Evolutionary conservation across 2,888 invertebrate genomes (phyloP).

Genomic region (Hyles lineata): DNA sequence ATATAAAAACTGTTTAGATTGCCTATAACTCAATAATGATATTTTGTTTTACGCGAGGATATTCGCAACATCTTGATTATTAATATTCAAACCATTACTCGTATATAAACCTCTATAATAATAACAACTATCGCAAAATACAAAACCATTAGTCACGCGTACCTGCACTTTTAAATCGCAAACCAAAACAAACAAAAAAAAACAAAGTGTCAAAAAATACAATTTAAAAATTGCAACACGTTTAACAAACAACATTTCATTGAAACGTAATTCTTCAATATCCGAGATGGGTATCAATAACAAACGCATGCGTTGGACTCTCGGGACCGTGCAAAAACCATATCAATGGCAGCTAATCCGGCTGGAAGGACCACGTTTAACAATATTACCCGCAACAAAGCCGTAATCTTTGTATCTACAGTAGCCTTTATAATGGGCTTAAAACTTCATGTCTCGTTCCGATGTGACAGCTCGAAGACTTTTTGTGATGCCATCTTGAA

Average conservation of each 20-base stretch:
- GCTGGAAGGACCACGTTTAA: slow-evolving; percentile 41
- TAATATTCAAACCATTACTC: no score
- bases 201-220: neutral
- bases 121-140: neutral
- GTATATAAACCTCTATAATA: no score
- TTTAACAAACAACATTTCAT: slow-evolving; percentile 18
- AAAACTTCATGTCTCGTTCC: slow-evolving; percentile 34
- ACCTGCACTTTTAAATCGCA: neutral
- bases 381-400: slow-evolving; percentile 50
- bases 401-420: slow-evolving; percentile 39
- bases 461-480: slow-evolving; percentile 20
- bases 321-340: slow-evolving; percentile 38
- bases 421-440: slow-evolving; percentile 45
- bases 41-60: no score
- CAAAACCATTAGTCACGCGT: neutral
- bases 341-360: slow-evolving; percentile 50
- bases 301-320: slow-evolving; percentile 33
- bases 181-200: neutral
- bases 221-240: slow-evolving; percentile 17
- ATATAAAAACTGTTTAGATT: no score
- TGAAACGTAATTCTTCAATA: slow-evolving; percentile 30
- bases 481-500: slow-evolving; percentile 21
- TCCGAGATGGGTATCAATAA: slow-evolving; percentile 49
- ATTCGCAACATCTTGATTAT: no score
- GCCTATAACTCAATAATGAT: no score